Base-by-base conservation (phyloP, 2,888 invertebrate genomes). In the Coronaproctus castanopsis region DNA sequence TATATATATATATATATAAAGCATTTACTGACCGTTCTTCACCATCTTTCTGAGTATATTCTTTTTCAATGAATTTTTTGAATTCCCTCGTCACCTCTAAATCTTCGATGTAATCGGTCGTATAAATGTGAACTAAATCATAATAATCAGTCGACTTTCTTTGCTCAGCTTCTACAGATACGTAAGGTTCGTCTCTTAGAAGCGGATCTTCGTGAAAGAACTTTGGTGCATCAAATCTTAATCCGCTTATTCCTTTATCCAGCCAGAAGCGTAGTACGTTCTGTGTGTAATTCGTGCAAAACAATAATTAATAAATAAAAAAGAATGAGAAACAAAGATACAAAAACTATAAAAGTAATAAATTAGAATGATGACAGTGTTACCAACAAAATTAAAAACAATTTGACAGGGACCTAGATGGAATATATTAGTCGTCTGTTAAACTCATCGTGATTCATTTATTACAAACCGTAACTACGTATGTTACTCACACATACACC, bases 211-310 rank as follows among this genome's bases (percentile, higher is more conserved):
- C 63, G 48, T 54, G 54, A 8, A 60, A 14, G n/a, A n/a, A 21
- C n/a, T 50, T 49, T 0, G 53, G 22, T 0, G 58, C 54, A 55
- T 48, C 57, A 18, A 58, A 49, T n/a, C 63, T 57, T 18, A 62
- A 60, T 2, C 63, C 63, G 14, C 23, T 53, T 2, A 62, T 54
- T 10, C 60, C 63, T 55, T 36, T 59, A 19, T 63, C 55, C 53
- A 63, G 8, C 63, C 63, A 63, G 54, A 60, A 63, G 23, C 57
- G 52, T 21, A 63, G 20, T 8, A 63, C 59, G 20, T 55, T 24
- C 60, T 56, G 36, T 3, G 20, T n/a, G n/a, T n/a, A n/a, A n/a
- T n/a, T n/a, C n/a, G n/a, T n/a, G n/a, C n/a, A n/a, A n/a, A n/a
- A n/a, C n/a, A n/a, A n/a, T n/a, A n/a, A n/a, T n/a, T n/a, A n/a